Conservation (phyloP, 2,113 vertebrate species). For the Sorex araneus region DNA sequence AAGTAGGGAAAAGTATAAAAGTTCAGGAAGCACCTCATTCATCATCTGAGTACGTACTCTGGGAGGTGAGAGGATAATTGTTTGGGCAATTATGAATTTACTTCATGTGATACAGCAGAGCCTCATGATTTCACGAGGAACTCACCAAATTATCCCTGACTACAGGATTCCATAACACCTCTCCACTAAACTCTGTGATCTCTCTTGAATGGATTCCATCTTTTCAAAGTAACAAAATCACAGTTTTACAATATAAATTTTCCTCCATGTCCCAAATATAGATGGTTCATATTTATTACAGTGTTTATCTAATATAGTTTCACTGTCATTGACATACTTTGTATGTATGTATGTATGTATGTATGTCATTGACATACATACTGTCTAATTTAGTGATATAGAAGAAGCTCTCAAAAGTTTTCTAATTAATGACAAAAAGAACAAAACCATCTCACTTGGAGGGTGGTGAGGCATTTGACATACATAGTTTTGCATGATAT, state of each 20-base stretch:
- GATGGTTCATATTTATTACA: conserved; percentile 14
- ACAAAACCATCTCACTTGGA: not conserved
- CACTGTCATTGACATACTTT: not conserved
- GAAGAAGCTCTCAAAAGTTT: not conserved
- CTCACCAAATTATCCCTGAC: not conserved
- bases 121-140: not conserved
- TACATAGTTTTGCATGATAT: not conserved
- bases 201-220: not conserved
- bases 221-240: conserved; percentile 34
- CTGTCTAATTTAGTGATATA: not conserved
- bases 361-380: not conserved
- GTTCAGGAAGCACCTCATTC: not conserved
- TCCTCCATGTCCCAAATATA: not conserved
- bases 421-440: conserved; percentile 21
- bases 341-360: too few relatives aligned
- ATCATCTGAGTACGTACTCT: not conserved
- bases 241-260: not conserved
- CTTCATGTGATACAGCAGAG: not conserved
- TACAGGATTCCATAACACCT: not conserved
- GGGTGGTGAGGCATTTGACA: not conserved
- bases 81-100: not conserved
- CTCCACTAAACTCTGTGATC: not conserved
- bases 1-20: not conserved
- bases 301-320: not conserved
- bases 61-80: not conserved